Evolutionary conservation across 2,113 vertebrate species (phyloP), one percentile per base, ranked within the genome.

Genomic region (Istiophorus platypterus): DNA sequence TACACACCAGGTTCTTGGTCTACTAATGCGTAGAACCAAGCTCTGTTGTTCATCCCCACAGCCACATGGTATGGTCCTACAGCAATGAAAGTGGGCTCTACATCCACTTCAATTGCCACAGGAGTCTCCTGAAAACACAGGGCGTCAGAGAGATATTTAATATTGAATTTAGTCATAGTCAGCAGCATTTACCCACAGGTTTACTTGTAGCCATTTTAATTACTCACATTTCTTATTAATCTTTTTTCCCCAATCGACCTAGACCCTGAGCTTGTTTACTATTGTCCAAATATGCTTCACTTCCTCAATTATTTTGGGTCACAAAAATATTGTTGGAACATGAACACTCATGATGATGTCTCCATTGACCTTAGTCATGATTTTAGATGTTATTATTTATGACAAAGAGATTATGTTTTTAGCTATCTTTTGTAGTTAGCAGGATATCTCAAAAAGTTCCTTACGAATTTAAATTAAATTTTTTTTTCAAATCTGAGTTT

Each of bases 11-110:
- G 87, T 49, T 91, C 73, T 24, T 95, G 94, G 37, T 97, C 97
- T 78, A 95, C 95, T 61, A 98, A 85, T 26, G 94, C 93, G 42
- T 99, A 99, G 93, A 99, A 99, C 98, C 98, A 99, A 57, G 98
- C 98, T 73, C 97, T 96, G 88, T 99, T 99, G 92, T 99, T 99
- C 98, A 99, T 99, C 65, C 98, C 98, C 73, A 99, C 96, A 61
- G 97, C 97, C 84, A 99, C 93, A 77, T 99, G 97, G 87, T 96
- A 97, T 6, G 96, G 96, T 34, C 98, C 98, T n/a, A 98, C 92
- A 0, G 97, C 98, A 4, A 99, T 92, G 79, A 99, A 99, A 78
- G 90, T 98, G 72, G 98, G 98, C 59, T 99, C 98, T 62, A 99
- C 96, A 65, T 99, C 98, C 67, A 99, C 97, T 59, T 96, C 95